A percentile compares a stretch with the other conserved stretches of the same genome.
Conservation (phyloP, 1,140 invertebrate species). For the Metopolophium dirhodum region DNA sequence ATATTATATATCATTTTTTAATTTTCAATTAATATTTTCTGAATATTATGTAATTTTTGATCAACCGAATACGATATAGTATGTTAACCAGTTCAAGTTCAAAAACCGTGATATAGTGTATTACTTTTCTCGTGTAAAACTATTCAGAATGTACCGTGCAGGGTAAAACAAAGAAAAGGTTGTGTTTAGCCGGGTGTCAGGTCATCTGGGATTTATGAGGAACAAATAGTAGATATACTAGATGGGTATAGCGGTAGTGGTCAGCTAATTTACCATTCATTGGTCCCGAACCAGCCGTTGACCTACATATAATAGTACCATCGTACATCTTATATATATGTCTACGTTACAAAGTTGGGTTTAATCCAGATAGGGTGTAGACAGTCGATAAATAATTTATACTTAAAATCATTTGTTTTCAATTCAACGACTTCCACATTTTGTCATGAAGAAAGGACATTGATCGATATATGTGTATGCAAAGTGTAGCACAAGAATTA, state of each 20-base stretch:
- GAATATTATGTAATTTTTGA: background rate
- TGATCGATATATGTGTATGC: background rate
- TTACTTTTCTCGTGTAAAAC: background rate
- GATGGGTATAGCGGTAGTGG: background rate
- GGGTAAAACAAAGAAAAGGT: slow-evolving; percentile 21
- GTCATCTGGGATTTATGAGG: slow-evolving; percentile 7
- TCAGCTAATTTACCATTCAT: slow-evolving; percentile 37
- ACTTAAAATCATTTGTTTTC: slow-evolving; percentile 29
- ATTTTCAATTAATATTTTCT: too few relatives aligned
- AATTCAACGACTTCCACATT: background rate
- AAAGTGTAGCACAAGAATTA: background rate
- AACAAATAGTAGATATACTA: slow-evolving; percentile 40
- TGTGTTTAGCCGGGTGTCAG: background rate
- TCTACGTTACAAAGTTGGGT: background rate
- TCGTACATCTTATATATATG: background rate
- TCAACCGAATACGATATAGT: background rate
- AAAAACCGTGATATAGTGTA: background rate
- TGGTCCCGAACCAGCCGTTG: slow-evolving; percentile 42
- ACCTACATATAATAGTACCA: background rate
- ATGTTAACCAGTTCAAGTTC: background rate
- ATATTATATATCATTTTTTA: too few relatives aligned
- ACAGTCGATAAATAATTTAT: slow-evolving; percentile 35
- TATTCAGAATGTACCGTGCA: background rate
- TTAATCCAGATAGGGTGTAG: slow-evolving; percentile 31
- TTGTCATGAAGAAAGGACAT: slow-evolving; percentile 3